These are phyloP conservation scores for Catalaphyllia jardinei DNA, from an alignment of 64 coral and sea anemone species.

Conservation along the genomic window DNA sequence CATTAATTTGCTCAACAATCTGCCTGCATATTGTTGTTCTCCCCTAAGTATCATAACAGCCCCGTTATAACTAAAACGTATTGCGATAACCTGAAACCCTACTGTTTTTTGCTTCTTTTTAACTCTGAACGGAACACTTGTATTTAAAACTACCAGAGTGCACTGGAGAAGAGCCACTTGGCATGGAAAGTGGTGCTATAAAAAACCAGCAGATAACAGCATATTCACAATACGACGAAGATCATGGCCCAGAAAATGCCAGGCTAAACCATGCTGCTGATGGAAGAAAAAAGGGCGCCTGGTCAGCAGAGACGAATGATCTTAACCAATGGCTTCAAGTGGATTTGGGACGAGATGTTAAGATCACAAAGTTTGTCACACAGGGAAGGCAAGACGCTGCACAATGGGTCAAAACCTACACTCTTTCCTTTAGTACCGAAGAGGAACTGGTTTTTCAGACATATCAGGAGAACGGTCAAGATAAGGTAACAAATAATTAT, in stretches of 20 bases:
- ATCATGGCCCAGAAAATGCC: neutral
- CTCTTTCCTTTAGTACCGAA: neutral
- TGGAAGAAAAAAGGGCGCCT: neutral
- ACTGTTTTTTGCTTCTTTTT: too few species aligned
- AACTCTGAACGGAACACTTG: too few species aligned
- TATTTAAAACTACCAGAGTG: neutral
- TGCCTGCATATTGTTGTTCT: too few species aligned
- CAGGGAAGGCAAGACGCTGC: neutral
- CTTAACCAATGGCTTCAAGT: constrained; percentile 22
- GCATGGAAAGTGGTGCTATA: neutral
- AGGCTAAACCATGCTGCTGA: neutral
- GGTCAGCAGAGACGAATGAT: neutral
- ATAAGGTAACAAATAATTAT: too few species aligned
- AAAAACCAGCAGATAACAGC: neutral
- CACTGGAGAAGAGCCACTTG: neutral
- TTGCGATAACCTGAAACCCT: too few species aligned
- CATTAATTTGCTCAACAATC: too few species aligned
- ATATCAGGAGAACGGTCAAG: too few species aligned
- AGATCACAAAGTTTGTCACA: constrained; percentile 1
- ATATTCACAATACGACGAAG: neutral
- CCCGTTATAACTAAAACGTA: too few species aligned
- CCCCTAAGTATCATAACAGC: too few species aligned
- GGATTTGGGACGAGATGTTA: neutral
- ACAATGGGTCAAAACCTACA: constrained; percentile 6
- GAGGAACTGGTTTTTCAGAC: too few species aligned